phyloP scores from a whole-genome alignment of 2,113 vertebrate genomes.

The Orientallactaga bullata region DNA sequence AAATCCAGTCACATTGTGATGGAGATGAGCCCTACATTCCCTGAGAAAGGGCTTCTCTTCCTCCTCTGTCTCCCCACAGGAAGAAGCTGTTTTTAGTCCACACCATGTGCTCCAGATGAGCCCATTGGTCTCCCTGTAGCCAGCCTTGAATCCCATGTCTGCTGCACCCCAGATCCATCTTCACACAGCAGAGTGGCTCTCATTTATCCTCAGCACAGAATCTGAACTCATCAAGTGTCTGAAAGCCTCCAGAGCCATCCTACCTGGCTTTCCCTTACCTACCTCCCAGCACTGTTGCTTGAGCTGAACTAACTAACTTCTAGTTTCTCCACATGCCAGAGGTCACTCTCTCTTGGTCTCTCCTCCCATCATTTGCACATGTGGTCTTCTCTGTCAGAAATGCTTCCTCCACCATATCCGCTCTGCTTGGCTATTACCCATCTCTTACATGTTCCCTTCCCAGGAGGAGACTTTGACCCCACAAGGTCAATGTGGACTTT shows the following conservation, averaged over 20 bases:
- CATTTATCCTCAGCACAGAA: too few species aligned
- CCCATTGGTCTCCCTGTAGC: not conserved
- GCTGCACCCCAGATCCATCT: not conserved
- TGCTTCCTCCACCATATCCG: not conserved
- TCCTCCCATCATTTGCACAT: not conserved
- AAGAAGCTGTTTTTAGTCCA: not conserved
- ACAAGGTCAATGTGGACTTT: not conserved
- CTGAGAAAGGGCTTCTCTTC: not conserved
- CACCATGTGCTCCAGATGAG: not conserved
- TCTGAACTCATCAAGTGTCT: not conserved
- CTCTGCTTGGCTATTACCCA: not conserved
- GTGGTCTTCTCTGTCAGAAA: not conserved
- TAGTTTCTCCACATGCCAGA: not conserved
- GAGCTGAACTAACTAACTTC: not conserved
- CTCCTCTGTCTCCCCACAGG: not conserved
- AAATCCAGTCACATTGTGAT: not conserved
- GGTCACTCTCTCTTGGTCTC: not conserved
- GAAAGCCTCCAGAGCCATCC: accelerated
- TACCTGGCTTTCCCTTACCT: not conserved
- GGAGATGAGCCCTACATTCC: accelerated
- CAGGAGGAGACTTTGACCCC: not conserved
- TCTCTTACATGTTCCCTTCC: not conserved
- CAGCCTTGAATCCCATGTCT: not conserved
- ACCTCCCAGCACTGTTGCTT: not conserved
- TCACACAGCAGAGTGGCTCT: not conserved